These are phyloP conservation scores for Gallinago undulata DNA, from an alignment of 2,113 vertebrate genomes.

Conservation along the genomic window DNA sequence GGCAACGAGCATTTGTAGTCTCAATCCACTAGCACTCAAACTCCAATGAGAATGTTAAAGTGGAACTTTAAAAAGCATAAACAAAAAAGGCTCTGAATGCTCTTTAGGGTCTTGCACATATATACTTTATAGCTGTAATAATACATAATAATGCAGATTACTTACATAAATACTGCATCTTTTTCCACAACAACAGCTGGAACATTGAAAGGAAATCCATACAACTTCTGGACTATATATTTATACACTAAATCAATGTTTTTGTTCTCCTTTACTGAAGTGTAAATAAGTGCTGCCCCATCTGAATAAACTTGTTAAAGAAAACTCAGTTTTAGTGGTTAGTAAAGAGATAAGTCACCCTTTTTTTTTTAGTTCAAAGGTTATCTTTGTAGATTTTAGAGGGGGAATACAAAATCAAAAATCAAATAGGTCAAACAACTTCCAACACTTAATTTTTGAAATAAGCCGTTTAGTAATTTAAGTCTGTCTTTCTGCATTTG, in stretches of 20 bases:
- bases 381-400: neutral
- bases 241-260: conserved; percentile 98
- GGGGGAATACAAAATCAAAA: neutral
- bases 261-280: conserved; percentile 98
- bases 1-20: neutral
- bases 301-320: conserved; percentile 87
- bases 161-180: conserved; percentile 98
- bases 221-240: conserved; percentile 96
- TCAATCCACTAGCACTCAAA: neutral
- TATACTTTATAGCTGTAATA: neutral
- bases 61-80: neutral
- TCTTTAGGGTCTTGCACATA: neutral
- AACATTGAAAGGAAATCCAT: conserved; percentile 93
- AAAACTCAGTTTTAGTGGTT: conserved; percentile 15
- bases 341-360: neutral
- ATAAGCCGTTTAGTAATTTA: neutral
- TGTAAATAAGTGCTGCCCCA: conserved; percentile 96
- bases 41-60: neutral
- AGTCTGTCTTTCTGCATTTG: neutral
- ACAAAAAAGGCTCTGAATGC: neutral
- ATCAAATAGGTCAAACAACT: neutral
- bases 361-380: neutral
- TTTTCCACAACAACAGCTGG: conserved; percentile 95
- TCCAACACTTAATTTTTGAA: neutral
- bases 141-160: neutral